Percentiles rank a stretch among this genome's conserved stretches.
These are phyloP conservation scores for Cyphomyrus plagiostoma DNA, from an alignment of 2,113 vertebrate species.

Conservation along the genomic window DNA sequence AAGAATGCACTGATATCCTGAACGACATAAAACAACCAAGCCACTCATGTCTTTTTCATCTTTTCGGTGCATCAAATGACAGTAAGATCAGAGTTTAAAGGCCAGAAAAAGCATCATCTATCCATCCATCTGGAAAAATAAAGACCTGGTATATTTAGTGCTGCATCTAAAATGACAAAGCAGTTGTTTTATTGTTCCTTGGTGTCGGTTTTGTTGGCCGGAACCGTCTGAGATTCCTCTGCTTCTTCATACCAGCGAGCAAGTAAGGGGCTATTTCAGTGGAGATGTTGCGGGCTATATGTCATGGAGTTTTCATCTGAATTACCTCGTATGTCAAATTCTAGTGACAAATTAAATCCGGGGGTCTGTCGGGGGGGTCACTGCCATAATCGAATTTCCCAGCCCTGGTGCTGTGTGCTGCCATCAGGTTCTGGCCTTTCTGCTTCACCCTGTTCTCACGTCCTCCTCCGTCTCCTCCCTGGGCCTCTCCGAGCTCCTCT, in stretches of 20 bases:
- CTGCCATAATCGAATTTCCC: constrained; percentile 60
- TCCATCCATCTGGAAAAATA: background rate
- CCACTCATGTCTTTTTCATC: background rate
- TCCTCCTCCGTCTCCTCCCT: background rate
- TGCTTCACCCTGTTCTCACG: background rate
- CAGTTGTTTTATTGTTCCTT: background rate
- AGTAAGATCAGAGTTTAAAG: background rate
- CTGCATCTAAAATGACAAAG: background rate
- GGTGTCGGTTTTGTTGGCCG: background rate
- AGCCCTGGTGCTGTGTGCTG: constrained; percentile 36
- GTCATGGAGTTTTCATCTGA: constrained; percentile 64
- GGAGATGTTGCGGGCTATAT: constrained; percentile 53
- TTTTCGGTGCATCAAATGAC: background rate
- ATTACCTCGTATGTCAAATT: constrained; percentile 64
- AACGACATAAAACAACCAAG: background rate
- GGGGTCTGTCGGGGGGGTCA: constrained; percentile 36
- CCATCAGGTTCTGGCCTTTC: constrained; percentile 9
- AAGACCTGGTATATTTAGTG: background rate
- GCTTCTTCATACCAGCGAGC: background rate
- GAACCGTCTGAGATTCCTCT: background rate
- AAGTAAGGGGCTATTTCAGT: constrained; percentile 44
- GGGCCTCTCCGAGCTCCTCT: background rate
- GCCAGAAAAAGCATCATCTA: background rate
- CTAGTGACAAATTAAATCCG: constrained; percentile 62
- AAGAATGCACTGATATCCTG: background rate